These are phyloP conservation scores for Microtus obscurus DNA, from an alignment of 2,797 vertebrate genomes.

Conservation along the genomic window DNA sequence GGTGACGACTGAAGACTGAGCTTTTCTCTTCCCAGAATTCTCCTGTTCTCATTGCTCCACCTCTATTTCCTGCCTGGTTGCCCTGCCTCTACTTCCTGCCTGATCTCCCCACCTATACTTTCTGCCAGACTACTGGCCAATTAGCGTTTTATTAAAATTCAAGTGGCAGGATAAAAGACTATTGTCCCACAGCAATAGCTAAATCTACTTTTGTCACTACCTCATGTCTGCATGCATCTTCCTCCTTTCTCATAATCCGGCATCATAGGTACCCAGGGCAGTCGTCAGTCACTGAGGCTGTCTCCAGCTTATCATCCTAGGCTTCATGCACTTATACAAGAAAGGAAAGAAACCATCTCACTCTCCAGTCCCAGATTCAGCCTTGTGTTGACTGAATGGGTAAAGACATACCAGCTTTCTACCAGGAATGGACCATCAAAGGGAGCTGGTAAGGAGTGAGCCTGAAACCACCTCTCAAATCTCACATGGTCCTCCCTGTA, in stretches of 20 bases:
- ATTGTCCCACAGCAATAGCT: no score
- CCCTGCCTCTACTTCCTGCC: no score
- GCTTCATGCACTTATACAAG: background rate
- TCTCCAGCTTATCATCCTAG: background rate
- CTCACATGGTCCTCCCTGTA: accelerated
- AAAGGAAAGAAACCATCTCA: background rate
- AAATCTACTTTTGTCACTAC: background rate
- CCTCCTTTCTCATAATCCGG: background rate
- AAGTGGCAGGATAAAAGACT: no score
- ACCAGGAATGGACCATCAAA: background rate
- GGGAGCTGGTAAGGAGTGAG: background rate
- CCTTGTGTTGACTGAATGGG: background rate
- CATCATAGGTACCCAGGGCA: background rate
- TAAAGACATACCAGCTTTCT: background rate
- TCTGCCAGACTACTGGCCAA: no score
- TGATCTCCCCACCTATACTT: no score
- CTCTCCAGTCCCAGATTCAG: background rate
- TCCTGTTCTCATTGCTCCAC: no score
- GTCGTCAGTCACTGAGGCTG: background rate
- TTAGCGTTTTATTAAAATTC: no score
- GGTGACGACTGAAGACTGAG: no score
- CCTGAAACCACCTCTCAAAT: background rate
- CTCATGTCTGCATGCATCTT: background rate
- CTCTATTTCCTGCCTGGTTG: no score
- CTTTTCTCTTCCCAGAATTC: no score